Evolutionary conservation across 1,140 invertebrate genomes (phyloP).

Genomic region (Lordiphosa collinella): DNA sequence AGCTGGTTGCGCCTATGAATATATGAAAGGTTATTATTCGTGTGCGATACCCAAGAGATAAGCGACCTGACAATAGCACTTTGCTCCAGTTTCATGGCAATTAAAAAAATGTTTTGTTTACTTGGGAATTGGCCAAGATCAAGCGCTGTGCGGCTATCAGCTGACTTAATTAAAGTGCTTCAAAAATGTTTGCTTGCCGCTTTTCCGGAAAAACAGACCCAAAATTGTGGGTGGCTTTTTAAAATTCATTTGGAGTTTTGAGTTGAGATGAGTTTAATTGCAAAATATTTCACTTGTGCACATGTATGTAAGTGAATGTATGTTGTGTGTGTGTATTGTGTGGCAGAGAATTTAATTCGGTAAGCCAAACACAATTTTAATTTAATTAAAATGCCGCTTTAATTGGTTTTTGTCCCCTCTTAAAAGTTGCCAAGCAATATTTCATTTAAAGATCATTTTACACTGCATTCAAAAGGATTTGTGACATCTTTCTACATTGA

Average conservation of each 20-base stretch:
- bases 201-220: too few relatives aligned
- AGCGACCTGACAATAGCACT: background rate
- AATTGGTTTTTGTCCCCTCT: slow-evolving; percentile 18
- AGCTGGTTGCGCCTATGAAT: slow-evolving; percentile 1
- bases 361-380: slow-evolving; percentile 36
- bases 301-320: background rate
- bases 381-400: slow-evolving; percentile 39
- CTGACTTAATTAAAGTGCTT: slow-evolving; percentile 18
- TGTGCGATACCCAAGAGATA: slow-evolving; percentile 1
- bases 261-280: too few relatives aligned
- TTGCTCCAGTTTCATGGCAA: slow-evolving; percentile 33
- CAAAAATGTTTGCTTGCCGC: background rate
- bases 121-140: slow-evolving; percentile 17
- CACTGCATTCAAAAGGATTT: background rate
- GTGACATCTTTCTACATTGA: slow-evolving; percentile 4
- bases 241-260: background rate
- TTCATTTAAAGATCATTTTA: slow-evolving; percentile 5
- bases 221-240: background rate
- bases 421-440: slow-evolving; percentile 8
- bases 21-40: slow-evolving; percentile 2
- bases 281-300: background rate
- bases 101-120: slow-evolving; percentile 40
- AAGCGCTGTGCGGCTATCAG: slow-evolving; percentile 1
- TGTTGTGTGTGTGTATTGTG: slow-evolving; percentile 1
- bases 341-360: slow-evolving; percentile 18